Base-by-base conservation (phyloP, 2,113 vertebrate species). In the Percina caprodes region DNA sequence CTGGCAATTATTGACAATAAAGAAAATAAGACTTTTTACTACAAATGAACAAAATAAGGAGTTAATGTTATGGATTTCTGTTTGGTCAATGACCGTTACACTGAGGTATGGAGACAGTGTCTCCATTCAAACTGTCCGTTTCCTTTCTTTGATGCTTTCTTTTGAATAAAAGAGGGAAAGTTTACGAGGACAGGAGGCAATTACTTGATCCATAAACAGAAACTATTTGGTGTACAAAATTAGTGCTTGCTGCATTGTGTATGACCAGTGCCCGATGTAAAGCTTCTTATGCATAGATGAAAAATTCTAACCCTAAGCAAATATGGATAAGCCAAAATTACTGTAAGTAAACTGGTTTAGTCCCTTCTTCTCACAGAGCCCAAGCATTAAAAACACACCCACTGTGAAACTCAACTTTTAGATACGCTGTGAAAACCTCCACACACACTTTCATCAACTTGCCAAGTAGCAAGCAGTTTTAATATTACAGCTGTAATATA, bases 171-270 rank as follows among this genome's bases (percentile, higher is more conserved):
- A 11, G 39, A 13, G 11, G 21, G 21, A 35, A 65, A 10, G 9
- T 3, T 56, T 21, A 24, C n/a, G 3, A 79, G 13, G 12, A 33
- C 30, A 67, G 19, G 55, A 61, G 9, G 19, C n/a, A 5, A 18
- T 14, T 58, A 7, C 14, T 51, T 45, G 45, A 45, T 79, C 46
- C 23, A 49, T 9, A 24, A 18, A 68, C 9, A 10, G 58, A 19
- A 69, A 66, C 18, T 49, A 35, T 2, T 19, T 2, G 55, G 12
- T 30, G 56, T 74, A 56, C 4, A 69, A 74, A 65, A 26, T 79
- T 79, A 90, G 86, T 85, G 77, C 78, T 83, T 66, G 63, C 63
- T 71, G 51, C 19, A 8, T 52, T 52, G 35, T 23, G 49, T 52
- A 2, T 19, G 74, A 78, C 45, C 15, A 45, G 18, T 6, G 14